A percentile compares a stretch with the other conserved stretches of the same genome.
Evolutionary conservation across 2,888 invertebrate genomes (phyloP).

Genomic region (Adineta ricciae): DNA sequence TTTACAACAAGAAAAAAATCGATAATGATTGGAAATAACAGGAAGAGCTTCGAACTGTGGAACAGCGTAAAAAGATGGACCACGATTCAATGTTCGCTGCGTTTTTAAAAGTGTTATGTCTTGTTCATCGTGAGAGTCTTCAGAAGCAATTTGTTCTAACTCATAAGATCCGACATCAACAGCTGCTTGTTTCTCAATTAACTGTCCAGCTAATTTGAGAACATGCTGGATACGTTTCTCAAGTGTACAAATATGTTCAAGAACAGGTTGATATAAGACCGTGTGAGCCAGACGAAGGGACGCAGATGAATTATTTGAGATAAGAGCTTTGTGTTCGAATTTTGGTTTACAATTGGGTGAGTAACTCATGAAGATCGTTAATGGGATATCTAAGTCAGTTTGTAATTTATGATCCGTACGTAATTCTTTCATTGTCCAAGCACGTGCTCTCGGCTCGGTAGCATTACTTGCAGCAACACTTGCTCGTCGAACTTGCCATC

Average conservation of each 20-base stretch:
- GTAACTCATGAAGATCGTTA: not conserved
- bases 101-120: not conserved
- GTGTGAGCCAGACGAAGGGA: not conserved
- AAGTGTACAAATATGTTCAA: not conserved
- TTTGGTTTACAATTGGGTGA: not conserved
- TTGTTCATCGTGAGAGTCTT: not conserved
- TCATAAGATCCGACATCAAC: not conserved
- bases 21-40: not conserved
- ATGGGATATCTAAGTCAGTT: not conserved
- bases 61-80: not conserved
- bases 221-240: not conserved
- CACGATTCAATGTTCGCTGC: not conserved
- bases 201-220: not conserved
- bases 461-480: not conserved
- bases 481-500: not conserved
- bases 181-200: not conserved
- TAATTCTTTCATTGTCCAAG: not conserved
- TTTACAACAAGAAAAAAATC: not conserved
- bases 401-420: not conserved
- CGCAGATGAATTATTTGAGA: not conserved
- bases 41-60: not conserved
- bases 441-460: not conserved
- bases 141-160: not conserved
- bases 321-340: not conserved
- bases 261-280: not conserved